These are phyloP conservation scores for Climacteris rufus DNA, from an alignment of 2,113 vertebrate species.

Conservation along the genomic window DNA sequence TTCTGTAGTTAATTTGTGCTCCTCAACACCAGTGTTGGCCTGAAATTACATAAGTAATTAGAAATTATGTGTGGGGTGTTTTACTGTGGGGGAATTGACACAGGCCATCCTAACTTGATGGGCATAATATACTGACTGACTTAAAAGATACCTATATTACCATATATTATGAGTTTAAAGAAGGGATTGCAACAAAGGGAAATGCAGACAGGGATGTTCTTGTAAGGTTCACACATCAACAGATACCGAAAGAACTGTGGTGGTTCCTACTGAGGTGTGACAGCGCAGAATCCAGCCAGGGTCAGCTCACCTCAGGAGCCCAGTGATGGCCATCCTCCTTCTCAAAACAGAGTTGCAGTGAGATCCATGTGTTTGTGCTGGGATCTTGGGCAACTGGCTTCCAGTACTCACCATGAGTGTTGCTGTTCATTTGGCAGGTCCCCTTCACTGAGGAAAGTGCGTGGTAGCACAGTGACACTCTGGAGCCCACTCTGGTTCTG, in stretches of 20 bases:
- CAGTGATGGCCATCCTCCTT: not conserved
- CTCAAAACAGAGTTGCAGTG: not conserved
- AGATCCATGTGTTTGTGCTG: not conserved
- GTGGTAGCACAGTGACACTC: not conserved
- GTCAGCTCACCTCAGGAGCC: not conserved
- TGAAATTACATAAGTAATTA: not conserved
- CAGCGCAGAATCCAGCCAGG: not conserved
- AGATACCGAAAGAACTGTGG: not conserved
- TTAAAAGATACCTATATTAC: not conserved
- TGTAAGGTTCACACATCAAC: not conserved
- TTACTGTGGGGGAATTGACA: not conserved
- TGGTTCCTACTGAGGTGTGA: not conserved
- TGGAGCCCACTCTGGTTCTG: not conserved
- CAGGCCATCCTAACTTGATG: not conserved
- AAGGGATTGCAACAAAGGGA: not conserved
- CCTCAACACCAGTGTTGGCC: not conserved
- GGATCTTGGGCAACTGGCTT: not conserved
- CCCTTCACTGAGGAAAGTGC: not conserved
- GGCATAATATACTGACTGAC: not conserved
- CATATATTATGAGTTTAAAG: not conserved
- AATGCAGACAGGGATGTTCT: not conserved
- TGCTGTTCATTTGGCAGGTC: not conserved
- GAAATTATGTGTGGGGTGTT: not conserved
- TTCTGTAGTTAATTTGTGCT: not conserved
- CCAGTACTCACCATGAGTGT: rapidly evolving